Conservation (phyloP, 2,888 invertebrate species). For the Lasioglossum lativentre region DNA sequence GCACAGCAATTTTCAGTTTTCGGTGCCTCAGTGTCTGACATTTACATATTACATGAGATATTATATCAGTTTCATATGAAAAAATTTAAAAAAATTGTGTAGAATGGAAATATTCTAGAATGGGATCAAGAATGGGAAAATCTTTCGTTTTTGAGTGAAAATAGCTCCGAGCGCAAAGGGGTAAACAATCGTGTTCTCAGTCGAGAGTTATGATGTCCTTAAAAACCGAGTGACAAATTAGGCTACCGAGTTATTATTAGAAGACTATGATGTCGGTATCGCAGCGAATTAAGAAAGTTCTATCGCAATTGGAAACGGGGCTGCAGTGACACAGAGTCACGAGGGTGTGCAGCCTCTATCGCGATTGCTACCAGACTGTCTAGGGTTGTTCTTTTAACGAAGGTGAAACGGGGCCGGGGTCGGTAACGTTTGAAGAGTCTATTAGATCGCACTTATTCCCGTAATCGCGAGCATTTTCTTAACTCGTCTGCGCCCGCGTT, state of each 20-base stretch:
- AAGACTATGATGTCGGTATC: neutral
- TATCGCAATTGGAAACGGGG: neutral
- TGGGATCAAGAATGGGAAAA: too few relatives aligned
- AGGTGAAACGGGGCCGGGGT: neutral
- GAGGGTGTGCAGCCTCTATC: neutral
- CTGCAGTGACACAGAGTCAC: neutral
- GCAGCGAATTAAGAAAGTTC: neutral
- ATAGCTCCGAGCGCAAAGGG: too few relatives aligned
- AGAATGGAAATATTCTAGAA: too few relatives aligned
- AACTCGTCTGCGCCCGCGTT: neutral
- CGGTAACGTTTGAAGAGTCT: constrained; percentile 1
- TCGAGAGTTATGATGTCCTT: neutral
- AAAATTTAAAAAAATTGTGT: too few relatives aligned
- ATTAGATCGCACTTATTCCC: constrained; percentile 34
- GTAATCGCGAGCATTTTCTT: constrained; percentile 8
- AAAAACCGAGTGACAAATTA: accelerated
- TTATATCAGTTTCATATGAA: too few relatives aligned
- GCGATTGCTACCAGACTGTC: neutral
- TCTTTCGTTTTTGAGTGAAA: too few relatives aligned
- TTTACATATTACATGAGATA: too few relatives aligned
- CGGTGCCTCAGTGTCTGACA: too few relatives aligned
- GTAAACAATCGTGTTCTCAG: neutral
- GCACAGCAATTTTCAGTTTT: too few relatives aligned
- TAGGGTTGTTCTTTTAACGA: constrained; percentile 22
- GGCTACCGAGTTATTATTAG: neutral